Percentiles rank a stretch among this genome's conserved stretches.
phyloP scores from a whole-genome alignment of 2,113 vertebrate genomes.

The Serilophus lunatus region DNA sequence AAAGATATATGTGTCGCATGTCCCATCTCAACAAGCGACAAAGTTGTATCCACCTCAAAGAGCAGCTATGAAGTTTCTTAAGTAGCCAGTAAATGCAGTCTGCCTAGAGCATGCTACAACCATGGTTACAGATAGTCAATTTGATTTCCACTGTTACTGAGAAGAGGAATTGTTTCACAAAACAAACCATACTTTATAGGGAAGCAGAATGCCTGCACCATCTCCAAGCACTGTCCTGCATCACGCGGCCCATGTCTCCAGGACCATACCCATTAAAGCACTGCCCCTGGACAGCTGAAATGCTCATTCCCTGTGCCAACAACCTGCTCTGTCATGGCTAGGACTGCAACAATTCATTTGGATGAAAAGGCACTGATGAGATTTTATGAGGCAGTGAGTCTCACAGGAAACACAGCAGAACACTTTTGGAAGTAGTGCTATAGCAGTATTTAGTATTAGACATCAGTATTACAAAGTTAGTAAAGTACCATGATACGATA shows the following conservation, averaged over 20 bases:
- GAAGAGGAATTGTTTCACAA: neutral
- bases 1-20: no score
- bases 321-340: neutral
- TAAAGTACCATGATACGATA: neutral
- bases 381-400: neutral
- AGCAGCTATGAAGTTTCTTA: neutral
- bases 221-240: neutral
- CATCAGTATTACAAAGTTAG: neutral
- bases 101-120: neutral
- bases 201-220: neutral
- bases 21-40: no score
- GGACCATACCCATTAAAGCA: rapidly evolving
- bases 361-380: neutral
- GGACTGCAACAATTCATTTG: neutral
- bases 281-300: no score
- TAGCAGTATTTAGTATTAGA: neutral
- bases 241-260: neutral
- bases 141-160: neutral
- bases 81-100: neutral
- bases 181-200: neutral
- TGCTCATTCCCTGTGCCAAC: neutral
- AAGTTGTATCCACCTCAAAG: neutral
- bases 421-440: neutral
- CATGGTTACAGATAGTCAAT: rapidly evolving
- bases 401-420: neutral